phyloP scores from a whole-genome alignment of 2,113 vertebrate genomes.

The Chaenocephalus aceratus region DNA sequence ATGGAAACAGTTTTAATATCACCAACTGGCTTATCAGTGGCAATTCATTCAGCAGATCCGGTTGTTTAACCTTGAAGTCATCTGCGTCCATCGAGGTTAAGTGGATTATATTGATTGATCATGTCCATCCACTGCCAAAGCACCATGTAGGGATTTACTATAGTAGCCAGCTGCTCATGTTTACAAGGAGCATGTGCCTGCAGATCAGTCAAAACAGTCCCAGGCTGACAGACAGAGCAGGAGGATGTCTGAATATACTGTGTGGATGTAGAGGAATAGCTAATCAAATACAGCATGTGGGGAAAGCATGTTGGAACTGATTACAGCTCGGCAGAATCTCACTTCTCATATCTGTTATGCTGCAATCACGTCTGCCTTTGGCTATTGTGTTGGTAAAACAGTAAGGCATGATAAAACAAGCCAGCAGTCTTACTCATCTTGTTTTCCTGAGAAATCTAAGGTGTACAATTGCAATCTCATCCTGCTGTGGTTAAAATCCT shows the following conservation, averaged over 20 bases:
- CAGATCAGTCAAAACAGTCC: conserved; percentile 35
- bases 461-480: not conserved
- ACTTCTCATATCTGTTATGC: not conserved
- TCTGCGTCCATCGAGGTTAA: conserved; percentile 62
- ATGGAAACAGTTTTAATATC: conserved; percentile 45
- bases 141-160: conserved; percentile 36
- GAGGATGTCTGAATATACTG: conserved; percentile 18
- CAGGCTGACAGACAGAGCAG: conserved; percentile 32
- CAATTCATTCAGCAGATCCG: conserved; percentile 51
- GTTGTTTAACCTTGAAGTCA: conserved; percentile 73
- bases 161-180: conserved; percentile 56
- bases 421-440: not conserved
- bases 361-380: conserved; percentile 28
- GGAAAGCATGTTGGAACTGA: conserved; percentile 36
- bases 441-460: not conserved
- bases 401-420: conserved; percentile 21
- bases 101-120: conserved; percentile 74
- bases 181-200: conserved; percentile 64
- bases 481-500: not conserved
- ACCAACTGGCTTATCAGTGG: conserved; percentile 19
- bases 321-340: conserved; percentile 33
- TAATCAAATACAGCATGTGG: conserved; percentile 32
- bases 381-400: conserved; percentile 1
- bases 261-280: conserved; percentile 15
- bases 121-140: conserved; percentile 59